Evolutionary conservation across 2,797 vertebrate species (phyloP).

Genomic region (Salarias fasciatus): DNA sequence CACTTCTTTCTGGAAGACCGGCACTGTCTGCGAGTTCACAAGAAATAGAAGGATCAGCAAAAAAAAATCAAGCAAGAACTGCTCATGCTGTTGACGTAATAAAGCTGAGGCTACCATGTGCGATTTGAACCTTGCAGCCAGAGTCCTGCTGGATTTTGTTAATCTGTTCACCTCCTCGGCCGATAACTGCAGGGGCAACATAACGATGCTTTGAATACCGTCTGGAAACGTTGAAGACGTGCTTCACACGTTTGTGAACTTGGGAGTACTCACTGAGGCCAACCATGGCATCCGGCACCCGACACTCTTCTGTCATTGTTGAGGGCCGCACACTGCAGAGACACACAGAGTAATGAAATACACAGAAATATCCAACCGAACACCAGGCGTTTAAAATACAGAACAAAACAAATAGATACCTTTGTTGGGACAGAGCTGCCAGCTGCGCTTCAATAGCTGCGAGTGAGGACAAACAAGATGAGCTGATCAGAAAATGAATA

Average conservation of each 20-base stretch:
- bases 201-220: conserved; percentile 2
- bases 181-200: conserved; percentile 85
- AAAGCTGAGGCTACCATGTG: conserved; percentile 66
- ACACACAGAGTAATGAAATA: background rate
- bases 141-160: conserved; percentile 97
- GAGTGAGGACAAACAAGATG: conserved; percentile 35
- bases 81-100: background rate
- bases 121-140: conserved; percentile 96
- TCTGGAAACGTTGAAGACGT: background rate
- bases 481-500: conserved; percentile 18
- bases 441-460: conserved; percentile 90
- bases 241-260: background rate
- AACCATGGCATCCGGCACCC: conserved; percentile 94
- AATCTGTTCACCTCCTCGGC: conserved; percentile 94
- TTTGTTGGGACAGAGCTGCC: conserved; percentile 91
- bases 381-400: conserved; percentile 8
- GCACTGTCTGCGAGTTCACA: conserved; percentile 85
- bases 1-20: conserved; percentile 89
- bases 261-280: conserved; percentile 90
- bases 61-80: background rate
- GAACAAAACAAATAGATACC: conserved; percentile 71
- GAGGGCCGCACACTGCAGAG: conserved; percentile 74
- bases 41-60: background rate
- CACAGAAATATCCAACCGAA: background rate
- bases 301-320: conserved; percentile 89